Base-by-base conservation (phyloP, 2,113 vertebrate genomes). In the Nesogale talazaci region DNA sequence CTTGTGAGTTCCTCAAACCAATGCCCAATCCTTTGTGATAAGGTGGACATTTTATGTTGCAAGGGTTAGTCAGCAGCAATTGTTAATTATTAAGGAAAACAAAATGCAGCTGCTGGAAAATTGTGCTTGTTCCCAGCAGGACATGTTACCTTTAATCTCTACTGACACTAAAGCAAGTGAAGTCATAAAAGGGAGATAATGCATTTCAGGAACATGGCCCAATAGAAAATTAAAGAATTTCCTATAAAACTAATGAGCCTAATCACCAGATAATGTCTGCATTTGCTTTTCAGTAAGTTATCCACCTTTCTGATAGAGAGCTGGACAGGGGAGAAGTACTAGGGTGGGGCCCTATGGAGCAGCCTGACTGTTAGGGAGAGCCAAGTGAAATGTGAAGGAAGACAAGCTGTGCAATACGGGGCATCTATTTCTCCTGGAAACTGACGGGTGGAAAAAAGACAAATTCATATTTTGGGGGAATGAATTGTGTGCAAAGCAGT, bases 81-180 rank as follows among this genome's bases (percentile, higher is more conserved):
- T 98, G 98, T 98, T 98, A 98, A 98, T 98, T 97, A 98, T 98
- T 98, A 98, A 98, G 98, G 97, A 98, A 98, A 98, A 98, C 96
- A 97, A 98, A 98, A 98, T 96, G 97, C 96, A 98, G 72, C 96
- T 97, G 95, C 97, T 97, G 96, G 97, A 98, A 98, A 98, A 97
- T 96, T 95, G 95, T 96, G 97, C 97, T 96, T 98, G 96, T 97
- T 98, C 97, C 97, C 97, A 98, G 97, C 97, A 98, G 97, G 96
- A 93, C 96, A 96, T 92, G 97, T 96, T 97, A 96, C 97, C 97
- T 98, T 97, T 98, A 97, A 98, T 98, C 96, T 97, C 93, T 93
- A 90, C 97, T 97, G 97, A 98, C 97, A 97, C 86, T 1, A 90
- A 97, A 97, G 97, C 96, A 92, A 97, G 97, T 94, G 94, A 97